Percentiles rank a stretch among this genome's conserved stretches.
These are phyloP conservation scores for Corbicula japonica DNA, from an alignment of 2,888 invertebrate species.

Conservation along the genomic window DNA sequence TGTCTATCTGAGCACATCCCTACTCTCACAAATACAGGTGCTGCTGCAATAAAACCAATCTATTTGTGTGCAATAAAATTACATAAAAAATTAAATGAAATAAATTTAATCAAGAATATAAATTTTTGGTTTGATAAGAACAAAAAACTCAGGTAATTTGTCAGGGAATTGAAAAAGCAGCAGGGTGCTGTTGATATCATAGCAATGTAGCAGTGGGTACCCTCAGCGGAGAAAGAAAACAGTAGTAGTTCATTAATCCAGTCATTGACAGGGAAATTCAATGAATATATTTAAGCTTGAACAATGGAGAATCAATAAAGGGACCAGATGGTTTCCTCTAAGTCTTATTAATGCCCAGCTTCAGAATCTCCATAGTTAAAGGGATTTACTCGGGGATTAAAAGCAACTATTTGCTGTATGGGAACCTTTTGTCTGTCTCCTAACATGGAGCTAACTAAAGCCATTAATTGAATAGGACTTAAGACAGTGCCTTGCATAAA, in stretches of 20 bases:
- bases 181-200: too few relatives aligned
- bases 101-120: too few relatives aligned
- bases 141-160: too few relatives aligned
- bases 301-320: constrained; percentile 36
- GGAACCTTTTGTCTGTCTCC: constrained; percentile 26
- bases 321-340: constrained; percentile 43
- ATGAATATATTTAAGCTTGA: constrained; percentile 35
- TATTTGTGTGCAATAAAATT: too few relatives aligned
- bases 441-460: not conserved
- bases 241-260: constrained; percentile 8
- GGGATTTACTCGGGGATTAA: constrained; percentile 43
- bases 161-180: too few relatives aligned
- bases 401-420: constrained; percentile 25
- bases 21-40: too few relatives aligned
- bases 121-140: too few relatives aligned
- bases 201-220: too few relatives aligned
- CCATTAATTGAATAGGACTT: constrained; percentile 28
- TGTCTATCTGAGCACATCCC: too few relatives aligned
- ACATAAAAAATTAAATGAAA: too few relatives aligned
- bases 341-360: constrained; percentile 33
- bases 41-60: too few relatives aligned
- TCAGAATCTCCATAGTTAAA: constrained; percentile 35
- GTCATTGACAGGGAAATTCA: constrained; percentile 9
- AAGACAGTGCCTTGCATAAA: constrained; percentile 3
- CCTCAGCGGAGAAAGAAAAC: too few relatives aligned